phyloP scores from a whole-genome alignment of 2,888 invertebrate species.

The Lordiphosa andalusiaca region DNA sequence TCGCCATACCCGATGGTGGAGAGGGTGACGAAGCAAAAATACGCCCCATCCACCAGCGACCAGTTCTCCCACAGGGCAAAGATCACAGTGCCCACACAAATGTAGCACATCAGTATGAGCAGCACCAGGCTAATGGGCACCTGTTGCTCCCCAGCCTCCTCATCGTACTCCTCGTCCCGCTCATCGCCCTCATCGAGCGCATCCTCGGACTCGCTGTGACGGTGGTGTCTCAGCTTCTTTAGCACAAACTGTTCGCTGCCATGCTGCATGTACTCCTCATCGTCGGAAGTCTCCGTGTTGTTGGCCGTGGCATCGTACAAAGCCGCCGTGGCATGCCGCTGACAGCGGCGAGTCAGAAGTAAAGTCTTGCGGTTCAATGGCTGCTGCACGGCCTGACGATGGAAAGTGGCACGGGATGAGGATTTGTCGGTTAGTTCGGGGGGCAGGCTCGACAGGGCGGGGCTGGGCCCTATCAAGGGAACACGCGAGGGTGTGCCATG shows the following conservation, averaged over 20 bases:
- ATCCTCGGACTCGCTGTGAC: conserved; percentile 37
- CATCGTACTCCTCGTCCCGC: conserved; percentile 38
- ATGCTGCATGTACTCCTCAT: conserved; percentile 70
- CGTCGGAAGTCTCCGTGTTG: conserved; percentile 73
- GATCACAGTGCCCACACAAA: conserved; percentile 88
- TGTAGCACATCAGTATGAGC: conserved; percentile 86
- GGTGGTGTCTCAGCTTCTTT: conserved; percentile 47
- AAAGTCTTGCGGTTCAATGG: conserved; percentile 54
- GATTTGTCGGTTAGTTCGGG: conserved; percentile 35
- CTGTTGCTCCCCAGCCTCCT: conserved; percentile 57
- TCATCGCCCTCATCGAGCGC: conserved; percentile 17
- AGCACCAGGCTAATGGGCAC: conserved; percentile 85
- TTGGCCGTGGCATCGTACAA: conserved; percentile 65
- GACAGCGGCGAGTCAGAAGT: conserved; percentile 57
- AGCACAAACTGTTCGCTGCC: conserved; percentile 67
- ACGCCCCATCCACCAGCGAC: conserved; percentile 90
- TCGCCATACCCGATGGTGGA: conserved; percentile 92
- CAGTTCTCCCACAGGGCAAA: conserved; percentile 91
- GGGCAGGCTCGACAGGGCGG: conserved; percentile 26
- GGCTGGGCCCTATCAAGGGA: conserved; percentile 85
- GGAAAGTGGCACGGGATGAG: conserved; percentile 52
- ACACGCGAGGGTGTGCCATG: conserved; percentile 89
- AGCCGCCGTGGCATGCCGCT: conserved; percentile 53
- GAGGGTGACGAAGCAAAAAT: conserved; percentile 92
- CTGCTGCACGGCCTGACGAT: conserved; percentile 71